Evolutionary conservation across 2,797 vertebrate genomes (phyloP), one percentile per base, ranked within the genome.

Genomic region (Malurus splendens): DNA sequence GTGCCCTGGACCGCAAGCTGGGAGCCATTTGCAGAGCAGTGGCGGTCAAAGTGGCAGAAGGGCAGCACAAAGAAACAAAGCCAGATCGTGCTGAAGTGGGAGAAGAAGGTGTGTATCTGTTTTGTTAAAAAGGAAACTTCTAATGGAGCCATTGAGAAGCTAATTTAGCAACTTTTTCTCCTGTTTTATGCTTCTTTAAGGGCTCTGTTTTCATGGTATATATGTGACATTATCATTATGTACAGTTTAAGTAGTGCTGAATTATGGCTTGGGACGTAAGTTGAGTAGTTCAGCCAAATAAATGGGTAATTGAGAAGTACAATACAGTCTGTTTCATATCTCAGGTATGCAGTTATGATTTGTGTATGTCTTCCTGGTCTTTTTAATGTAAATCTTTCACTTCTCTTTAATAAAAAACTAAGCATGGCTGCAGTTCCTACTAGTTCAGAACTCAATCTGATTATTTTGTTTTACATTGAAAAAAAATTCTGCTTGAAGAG

Each of bases 11-110:
- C 87, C 97, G 98, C 91, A 99, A 98, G 95, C 96, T 99, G 10
- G 99, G 98, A 32, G 99, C 98, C 7, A 97, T 99, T 84, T 99
- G 99, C 96, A 97, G 99, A 54, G 99, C 99, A 0, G 99, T 99
- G 87, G 99, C 99, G 3, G 98, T 99, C 62, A 99, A 98, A 86
- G 98, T 99, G 9, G 98, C 99, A 2, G 99, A 99, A 94, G 98
- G 98, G 70, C 98, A 97, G 38, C 97, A 98, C 86, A 97, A 97
- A 85, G 96, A 97, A 45, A 60, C 96, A 25, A 98, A 97, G 91
- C 72, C 97, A 68, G 97, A 96, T 11, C 95, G 89, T 23, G 51
- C 94, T 2, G 96, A 97, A 12, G 71, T 39, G 39, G 16, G 72
- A 10, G 97, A 97, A 45, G 97, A 97, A 96, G 97, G 97, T 98